phyloP scores from a whole-genome alignment of 2,888 invertebrate genomes.

The Acheta domesticus region DNA sequence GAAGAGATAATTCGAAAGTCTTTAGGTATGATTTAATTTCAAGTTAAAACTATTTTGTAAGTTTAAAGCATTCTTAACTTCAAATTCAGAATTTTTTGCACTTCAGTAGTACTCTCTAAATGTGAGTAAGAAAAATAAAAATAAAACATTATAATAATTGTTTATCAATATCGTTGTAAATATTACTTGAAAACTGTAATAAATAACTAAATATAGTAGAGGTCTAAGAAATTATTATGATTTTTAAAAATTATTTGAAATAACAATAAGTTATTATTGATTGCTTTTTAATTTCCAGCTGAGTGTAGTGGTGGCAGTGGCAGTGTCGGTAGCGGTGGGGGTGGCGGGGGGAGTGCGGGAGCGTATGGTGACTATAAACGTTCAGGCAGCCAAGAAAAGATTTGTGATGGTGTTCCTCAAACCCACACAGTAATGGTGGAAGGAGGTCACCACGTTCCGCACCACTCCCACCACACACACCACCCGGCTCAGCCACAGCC shows the following conservation, averaged over 20 bases:
- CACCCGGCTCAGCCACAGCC: slow-evolving; percentile 43
- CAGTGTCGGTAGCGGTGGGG: slow-evolving; percentile 27
- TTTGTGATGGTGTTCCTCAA: slow-evolving; percentile 63
- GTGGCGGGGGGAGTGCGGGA: slow-evolving; percentile 40
- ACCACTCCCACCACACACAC: slow-evolving; percentile 47
- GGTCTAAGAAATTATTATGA: neutral
- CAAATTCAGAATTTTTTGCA: too few relatives aligned
- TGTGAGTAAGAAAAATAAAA: too few relatives aligned
- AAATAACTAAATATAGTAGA: neutral
- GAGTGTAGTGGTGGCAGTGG: slow-evolving; percentile 30
- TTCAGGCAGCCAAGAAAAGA: slow-evolving; percentile 62
- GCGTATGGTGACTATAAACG: slow-evolving; percentile 61
- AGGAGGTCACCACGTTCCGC: slow-evolving; percentile 44
- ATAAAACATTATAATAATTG: too few relatives aligned
- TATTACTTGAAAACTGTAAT: too few relatives aligned
- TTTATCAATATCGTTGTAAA: too few relatives aligned
- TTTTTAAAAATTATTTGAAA: slow-evolving; percentile 1
- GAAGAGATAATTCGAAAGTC: slow-evolving; percentile 68
- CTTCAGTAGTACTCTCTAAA: too few relatives aligned
- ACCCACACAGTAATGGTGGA: slow-evolving; percentile 55
- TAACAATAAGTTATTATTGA: too few relatives aligned
- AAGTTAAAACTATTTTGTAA: too few relatives aligned
- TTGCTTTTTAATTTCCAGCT: slow-evolving; percentile 25
- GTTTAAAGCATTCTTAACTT: too few relatives aligned
- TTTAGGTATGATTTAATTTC: slow-evolving; percentile 47